These are phyloP conservation scores for Heliconius himera DNA, from an alignment of 1,140 invertebrate genomes.

Conservation along the genomic window DNA sequence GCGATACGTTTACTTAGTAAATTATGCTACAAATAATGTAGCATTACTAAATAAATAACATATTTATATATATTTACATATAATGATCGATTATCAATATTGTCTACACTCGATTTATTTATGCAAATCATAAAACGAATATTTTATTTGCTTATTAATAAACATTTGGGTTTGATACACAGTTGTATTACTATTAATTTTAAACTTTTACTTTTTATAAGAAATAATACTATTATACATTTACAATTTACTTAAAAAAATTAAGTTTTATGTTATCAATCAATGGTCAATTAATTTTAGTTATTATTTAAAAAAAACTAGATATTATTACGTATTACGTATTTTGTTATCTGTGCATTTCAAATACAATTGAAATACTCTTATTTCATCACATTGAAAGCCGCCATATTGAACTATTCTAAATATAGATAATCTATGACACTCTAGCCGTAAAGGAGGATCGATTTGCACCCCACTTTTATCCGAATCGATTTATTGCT, in stretches of 20 bases:
- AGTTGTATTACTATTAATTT: background rate
- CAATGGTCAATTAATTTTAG: too few relatives aligned
- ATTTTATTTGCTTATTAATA: background rate
- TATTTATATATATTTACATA: background rate
- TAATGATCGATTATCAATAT: background rate
- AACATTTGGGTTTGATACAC: background rate
- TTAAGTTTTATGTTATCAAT: too few relatives aligned
- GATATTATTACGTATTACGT: background rate
- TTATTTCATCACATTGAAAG: background rate
- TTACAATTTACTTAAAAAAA: too few relatives aligned
- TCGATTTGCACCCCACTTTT: constrained; percentile 12
- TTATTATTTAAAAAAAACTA: background rate
- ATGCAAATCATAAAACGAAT: background rate
- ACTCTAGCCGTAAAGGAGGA: constrained; percentile 4
- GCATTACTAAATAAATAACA: background rate
- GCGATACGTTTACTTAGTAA: background rate
- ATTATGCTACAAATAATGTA: background rate
- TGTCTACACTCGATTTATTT: background rate
- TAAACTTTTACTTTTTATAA: too few relatives aligned
- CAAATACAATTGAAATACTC: constrained; percentile 2
- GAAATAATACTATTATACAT: too few relatives aligned
- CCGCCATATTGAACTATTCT: constrained; percentile 12
- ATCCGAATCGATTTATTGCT: constrained; percentile 1
- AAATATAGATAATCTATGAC: constrained; percentile 14
- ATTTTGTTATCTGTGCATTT: background rate